Evolutionary conservation across 1,140 invertebrate genomes (phyloP).

Genomic region (Drosophila lacteicornis): DNA sequence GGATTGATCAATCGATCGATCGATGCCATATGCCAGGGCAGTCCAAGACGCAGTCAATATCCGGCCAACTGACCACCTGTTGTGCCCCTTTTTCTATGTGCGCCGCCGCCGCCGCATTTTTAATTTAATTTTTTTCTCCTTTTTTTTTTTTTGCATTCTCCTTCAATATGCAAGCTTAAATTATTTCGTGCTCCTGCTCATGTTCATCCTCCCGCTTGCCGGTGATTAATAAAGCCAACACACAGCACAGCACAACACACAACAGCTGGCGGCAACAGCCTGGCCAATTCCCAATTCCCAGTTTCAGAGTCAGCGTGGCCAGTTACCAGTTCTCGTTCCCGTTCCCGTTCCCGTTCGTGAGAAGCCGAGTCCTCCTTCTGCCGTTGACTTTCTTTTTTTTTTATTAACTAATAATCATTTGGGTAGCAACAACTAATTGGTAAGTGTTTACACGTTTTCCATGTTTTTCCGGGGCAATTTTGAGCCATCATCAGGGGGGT

Average conservation of each 20-base stretch:
- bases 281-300: slow-evolving; percentile 45
- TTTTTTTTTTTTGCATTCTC: slow-evolving; percentile 15
- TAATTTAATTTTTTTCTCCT: slow-evolving; percentile 71
- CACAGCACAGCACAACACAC: slow-evolving; percentile 1
- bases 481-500: too few relatives aligned
- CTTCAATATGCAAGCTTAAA: slow-evolving; percentile 56
- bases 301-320: not conserved
- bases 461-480: slow-evolving; percentile 4
- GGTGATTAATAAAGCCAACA: slow-evolving; percentile 68
- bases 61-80: slow-evolving; percentile 63
- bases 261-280: slow-evolving; percentile 57
- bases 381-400: slow-evolving; percentile 15
- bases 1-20: slow-evolving; percentile 4
- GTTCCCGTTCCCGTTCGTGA: slow-evolving; percentile 19
- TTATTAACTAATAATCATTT: slow-evolving; percentile 31
- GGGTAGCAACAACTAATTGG: slow-evolving; percentile 15
- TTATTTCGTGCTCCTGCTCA: slow-evolving; percentile 46
- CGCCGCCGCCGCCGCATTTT: slow-evolving; percentile 57
- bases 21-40: slow-evolving; percentile 47
- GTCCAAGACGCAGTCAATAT: slow-evolving; percentile 39
- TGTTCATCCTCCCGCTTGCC: slow-evolving; percentile 8
- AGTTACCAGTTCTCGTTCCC: slow-evolving; percentile 6
- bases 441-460: slow-evolving; percentile 21
- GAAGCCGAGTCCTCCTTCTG: slow-evolving; percentile 5
- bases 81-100: slow-evolving; percentile 73